These are phyloP conservation scores for Standfussiana lucernea DNA, from an alignment of 2,888 invertebrate species.

Conservation along the genomic window DNA sequence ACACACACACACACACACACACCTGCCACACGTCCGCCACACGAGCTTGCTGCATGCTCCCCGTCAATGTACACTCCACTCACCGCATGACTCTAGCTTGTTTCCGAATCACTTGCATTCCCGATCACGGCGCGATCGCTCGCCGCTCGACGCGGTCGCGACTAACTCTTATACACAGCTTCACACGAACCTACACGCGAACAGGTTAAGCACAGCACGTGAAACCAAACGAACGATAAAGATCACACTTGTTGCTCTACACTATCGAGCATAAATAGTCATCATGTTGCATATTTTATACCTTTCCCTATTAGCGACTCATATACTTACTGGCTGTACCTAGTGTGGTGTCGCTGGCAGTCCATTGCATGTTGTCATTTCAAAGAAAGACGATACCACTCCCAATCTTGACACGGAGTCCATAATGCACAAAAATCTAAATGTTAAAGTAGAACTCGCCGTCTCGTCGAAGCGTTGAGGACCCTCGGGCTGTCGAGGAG, in stretches of 20 bases:
- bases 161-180: conserved; percentile 83
- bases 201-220: conserved; percentile 88
- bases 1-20: conserved; percentile 84
- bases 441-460: conserved; percentile 80
- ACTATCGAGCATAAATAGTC: conserved; percentile 86
- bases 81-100: conserved; percentile 88
- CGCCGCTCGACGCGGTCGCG: conserved; percentile 79
- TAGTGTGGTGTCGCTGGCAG: conserved; percentile 85
- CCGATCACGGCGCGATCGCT: conserved; percentile 87
- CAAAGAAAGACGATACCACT: conserved; percentile 80
- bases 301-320: conserved; percentile 90
- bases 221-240: conserved; percentile 75
- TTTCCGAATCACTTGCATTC: conserved; percentile 88
- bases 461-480: conserved; percentile 75
- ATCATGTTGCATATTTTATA: conserved; percentile 90
- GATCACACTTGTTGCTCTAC: conserved; percentile 84
- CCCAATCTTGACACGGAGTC: conserved; percentile 81
- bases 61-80: conserved; percentile 84
- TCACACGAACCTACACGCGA: conserved; percentile 89
- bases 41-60: conserved; percentile 88
- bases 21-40: conserved; percentile 71
- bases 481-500: conserved; percentile 74
- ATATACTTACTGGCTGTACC: conserved; percentile 84
- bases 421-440: conserved; percentile 83
- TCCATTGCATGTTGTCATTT: conserved; percentile 88